Evolutionary conservation across 2,113 vertebrate species (phyloP).

Genomic region (Oostethus manadensis): DNA sequence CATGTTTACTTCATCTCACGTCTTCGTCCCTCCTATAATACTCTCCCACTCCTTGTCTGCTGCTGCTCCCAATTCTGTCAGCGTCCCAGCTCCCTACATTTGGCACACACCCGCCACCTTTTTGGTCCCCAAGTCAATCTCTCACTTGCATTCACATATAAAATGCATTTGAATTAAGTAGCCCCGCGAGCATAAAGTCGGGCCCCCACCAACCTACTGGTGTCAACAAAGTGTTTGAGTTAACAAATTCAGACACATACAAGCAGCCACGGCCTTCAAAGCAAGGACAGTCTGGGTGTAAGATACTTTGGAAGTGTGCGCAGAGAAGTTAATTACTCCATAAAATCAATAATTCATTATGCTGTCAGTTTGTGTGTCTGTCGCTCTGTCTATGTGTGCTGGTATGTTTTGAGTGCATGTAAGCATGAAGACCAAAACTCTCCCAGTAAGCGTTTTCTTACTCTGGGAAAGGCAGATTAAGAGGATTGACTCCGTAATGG

Average conservation of each 20-base stretch:
- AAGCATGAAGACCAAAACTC: constrained; percentile 62
- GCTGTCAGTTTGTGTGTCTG: constrained; percentile 58
- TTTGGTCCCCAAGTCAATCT: constrained; percentile 50
- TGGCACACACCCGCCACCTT: too few species aligned
- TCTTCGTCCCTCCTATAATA: constrained; percentile 46
- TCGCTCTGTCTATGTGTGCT: constrained; percentile 31
- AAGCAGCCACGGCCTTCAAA: constrained; percentile 11
- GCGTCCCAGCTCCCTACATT: constrained; percentile 38
- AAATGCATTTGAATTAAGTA: constrained; percentile 50
- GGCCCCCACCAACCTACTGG: constrained; percentile 39
- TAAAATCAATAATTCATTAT: constrained; percentile 75
- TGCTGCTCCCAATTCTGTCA: constrained; percentile 48
- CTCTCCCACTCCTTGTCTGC: constrained; percentile 45
- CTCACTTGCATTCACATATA: constrained; percentile 46
- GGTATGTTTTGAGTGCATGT: constrained; percentile 58
- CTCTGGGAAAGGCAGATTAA: constrained; percentile 70
- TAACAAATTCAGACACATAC: constrained; percentile 40
- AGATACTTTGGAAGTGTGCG: constrained; percentile 33
- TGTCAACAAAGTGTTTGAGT: constrained; percentile 34
- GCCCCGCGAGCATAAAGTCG: constrained; percentile 33
- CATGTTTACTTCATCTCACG: constrained; percentile 39
- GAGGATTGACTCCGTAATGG: constrained; percentile 74
- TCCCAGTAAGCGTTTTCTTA: constrained; percentile 71
- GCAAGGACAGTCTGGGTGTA: constrained; percentile 23
- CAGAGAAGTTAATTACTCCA: constrained; percentile 72